Evolutionary conservation across 2,113 vertebrate genomes (phyloP).

Genomic region (Manacus vitellinus): DNA sequence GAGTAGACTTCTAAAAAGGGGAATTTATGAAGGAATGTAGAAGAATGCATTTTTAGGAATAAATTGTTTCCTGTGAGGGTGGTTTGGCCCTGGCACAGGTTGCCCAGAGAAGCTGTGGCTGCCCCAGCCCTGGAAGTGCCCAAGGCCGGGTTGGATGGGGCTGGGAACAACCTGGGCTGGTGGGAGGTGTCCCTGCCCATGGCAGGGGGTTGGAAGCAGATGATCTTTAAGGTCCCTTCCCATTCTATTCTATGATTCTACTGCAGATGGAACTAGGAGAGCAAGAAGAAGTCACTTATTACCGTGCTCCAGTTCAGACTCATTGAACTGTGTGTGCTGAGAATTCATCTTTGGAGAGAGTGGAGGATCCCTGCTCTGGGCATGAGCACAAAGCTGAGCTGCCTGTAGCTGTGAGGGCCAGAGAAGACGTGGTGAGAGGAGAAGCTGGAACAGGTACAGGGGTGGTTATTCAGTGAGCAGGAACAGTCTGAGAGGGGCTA

Average conservation of each 20-base stretch:
- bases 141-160: background rate
- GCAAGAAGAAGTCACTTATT: background rate
- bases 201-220: background rate
- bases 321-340: background rate
- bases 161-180: accelerated
- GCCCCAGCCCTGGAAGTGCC: background rate
- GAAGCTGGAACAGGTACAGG: background rate
- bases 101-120: background rate
- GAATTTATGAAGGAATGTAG: background rate
- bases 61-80: too few relatives aligned
- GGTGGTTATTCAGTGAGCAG: background rate
- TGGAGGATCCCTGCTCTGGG: background rate
- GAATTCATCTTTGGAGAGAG: background rate
- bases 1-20: background rate
- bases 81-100: background rate
- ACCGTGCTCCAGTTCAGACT: background rate
- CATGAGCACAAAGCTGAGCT: background rate
- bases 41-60: background rate
- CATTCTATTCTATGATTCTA: background rate
- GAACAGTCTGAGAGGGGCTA: background rate
- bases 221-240: background rate
- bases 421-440: background rate
- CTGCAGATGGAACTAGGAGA: background rate
- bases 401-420: background rate
- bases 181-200: background rate